Evolutionary conservation across 2,888 invertebrate genomes (phyloP).

Genomic region (Tiliacea citrago): DNA sequence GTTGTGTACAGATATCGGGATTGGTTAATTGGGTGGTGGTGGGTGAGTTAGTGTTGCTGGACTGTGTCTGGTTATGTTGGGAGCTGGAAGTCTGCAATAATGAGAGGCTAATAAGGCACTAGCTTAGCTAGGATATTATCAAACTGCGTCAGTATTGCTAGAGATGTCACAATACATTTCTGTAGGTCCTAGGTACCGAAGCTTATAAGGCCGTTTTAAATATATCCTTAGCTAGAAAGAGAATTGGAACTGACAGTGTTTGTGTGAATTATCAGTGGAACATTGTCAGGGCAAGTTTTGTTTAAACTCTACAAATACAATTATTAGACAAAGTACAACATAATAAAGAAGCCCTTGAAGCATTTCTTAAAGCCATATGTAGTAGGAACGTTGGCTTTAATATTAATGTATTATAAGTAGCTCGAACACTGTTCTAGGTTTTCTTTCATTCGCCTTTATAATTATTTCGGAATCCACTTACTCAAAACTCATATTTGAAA

Average conservation of each 20-base stretch:
- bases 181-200: too few relatives aligned
- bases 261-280: neutral
- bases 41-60: too few relatives aligned
- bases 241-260: neutral
- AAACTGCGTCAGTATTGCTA: too few relatives aligned
- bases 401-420: constrained; percentile 27
- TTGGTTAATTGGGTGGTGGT: neutral
- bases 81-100: neutral
- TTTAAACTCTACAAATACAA: neutral
- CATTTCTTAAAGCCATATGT: constrained; percentile 40
- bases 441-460: neutral
- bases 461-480: neutral
- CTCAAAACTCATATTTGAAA: neutral
- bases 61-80: neutral
- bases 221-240: neutral
- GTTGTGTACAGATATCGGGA: neutral
- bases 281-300: neutral
- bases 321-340: neutral
- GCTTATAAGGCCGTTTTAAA: neutral
- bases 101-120: neutral
- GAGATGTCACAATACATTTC: too few relatives aligned
- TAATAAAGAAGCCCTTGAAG: constrained; percentile 18
- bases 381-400: neutral
- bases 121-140: neutral
- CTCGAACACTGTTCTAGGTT: neutral